Evolutionary conservation across 2,888 invertebrate genomes (phyloP), one percentile per base, ranked within the genome.

Genomic region (Philaethria dido): DNA sequence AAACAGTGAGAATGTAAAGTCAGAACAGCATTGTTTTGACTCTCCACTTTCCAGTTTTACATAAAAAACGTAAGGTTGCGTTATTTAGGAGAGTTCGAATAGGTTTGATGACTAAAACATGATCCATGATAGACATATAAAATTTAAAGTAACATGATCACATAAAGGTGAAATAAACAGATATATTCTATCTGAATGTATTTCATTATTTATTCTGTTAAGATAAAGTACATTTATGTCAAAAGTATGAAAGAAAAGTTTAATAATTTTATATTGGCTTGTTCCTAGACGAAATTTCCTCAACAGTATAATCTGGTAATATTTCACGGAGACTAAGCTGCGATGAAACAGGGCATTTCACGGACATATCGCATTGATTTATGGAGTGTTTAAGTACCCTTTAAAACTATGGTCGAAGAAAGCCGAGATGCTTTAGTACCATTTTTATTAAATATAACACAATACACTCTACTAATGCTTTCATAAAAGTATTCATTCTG

Each of bases 331-430:
- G 78, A 78, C 79, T 83, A 81, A 85, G 85, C 83, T 80, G 75
- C 88, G 87, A 88, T 88, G 89, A 89, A 89, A 86, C 85, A 82
- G 85, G 86, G 85, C 78, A 82, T 83, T 86, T 83, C 80, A 78
- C 78, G 81, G 86, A 88, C 88, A 84, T 88, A 88, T 88, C 89
- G 82, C 78, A 83, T 82, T 91, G 91, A 91, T 90, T 91, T 91
- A 90, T 89, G 81, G 79, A 88, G 87, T 89, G 81, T 85, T 83
- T 85, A 87, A 89, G 85, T 83, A 85, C 87, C 86, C 85, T 84
- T 89, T 86, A 85, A 89, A 90, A 89, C 88, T 85, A 85, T 84
- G 77, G 80, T 73, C 77, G 77, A 81, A 80, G 81, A 79, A 81
- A 84, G 77, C 78, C 79, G 82, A 85, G 85, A 82, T 82, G 50